Percentiles rank a stretch among this genome's conserved stretches.
These are phyloP conservation scores for Boleophthalmus pectinirostris DNA, from an alignment of 2,113 vertebrate genomes.

Conservation along the genomic window DNA sequence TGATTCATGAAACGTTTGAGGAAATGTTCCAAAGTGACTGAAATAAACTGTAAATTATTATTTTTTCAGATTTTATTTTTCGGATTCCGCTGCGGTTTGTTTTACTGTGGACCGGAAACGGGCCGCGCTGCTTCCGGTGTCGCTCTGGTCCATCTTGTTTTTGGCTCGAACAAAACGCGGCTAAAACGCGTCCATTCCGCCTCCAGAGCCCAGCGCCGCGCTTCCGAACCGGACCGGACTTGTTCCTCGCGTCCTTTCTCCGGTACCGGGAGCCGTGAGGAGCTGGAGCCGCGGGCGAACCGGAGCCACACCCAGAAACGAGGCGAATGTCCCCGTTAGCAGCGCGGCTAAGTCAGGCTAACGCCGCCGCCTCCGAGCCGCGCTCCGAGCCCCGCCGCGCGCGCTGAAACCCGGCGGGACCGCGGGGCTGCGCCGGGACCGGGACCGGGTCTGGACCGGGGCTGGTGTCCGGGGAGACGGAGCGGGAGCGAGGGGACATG, in stretches of 20 bases:
- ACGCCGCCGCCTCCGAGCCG: background rate
- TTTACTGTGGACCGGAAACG: background rate
- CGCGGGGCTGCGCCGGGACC: background rate
- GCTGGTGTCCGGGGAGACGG: background rate
- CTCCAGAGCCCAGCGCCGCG: background rate
- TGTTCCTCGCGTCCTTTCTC: background rate
- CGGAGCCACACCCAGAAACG: slow-evolving; percentile 1
- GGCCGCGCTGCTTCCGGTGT: background rate
- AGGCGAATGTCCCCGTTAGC: slow-evolving; percentile 26
- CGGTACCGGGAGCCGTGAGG: background rate
- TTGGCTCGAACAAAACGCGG: slow-evolving; percentile 8
- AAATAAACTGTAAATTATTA: background rate
- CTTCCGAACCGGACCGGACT: background rate
- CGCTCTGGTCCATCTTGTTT: background rate
- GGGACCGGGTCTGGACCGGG: background rate
- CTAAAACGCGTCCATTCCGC: background rate
- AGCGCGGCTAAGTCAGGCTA: background rate
- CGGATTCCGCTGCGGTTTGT: background rate
- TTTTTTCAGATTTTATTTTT: background rate
- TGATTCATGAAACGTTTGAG: too few relatives aligned
- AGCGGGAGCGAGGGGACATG: background rate
- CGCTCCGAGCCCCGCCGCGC: background rate
- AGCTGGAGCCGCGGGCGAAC: background rate
- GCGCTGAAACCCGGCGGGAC: background rate
- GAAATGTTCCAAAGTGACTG: too few relatives aligned